Base-by-base conservation (phyloP, 2,113 vertebrate species). In the Prunella himalayana region DNA sequence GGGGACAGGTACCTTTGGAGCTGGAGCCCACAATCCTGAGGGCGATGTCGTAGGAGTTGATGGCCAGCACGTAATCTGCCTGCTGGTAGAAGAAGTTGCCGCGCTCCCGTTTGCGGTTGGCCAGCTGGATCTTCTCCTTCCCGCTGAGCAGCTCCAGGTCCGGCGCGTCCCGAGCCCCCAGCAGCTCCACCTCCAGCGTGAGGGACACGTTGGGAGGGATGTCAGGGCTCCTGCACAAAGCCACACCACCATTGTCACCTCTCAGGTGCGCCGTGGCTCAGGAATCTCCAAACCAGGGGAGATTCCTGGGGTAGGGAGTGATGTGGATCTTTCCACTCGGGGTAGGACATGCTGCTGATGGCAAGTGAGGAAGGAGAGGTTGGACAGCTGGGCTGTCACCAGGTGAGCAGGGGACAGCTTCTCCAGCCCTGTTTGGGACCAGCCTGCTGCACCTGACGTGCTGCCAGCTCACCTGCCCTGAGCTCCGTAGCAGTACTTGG, bases 31-130 rank as follows among this genome's bases (percentile, higher is more conserved):
- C 98, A 83, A 99, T 97, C 95, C 99, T 98, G 96, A 99, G 98
- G 44, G 99, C 99, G 1, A 99, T 98, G 96, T 99, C 98, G 0
- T 99, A 99, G 3, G 99, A 99, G 96, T 99, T 99, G 92, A 99
- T 98, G 15, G 99, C 99, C 92, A 99, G 98, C 50, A 99, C 98
- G 0, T 99, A 99, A 90, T 99, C 99, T 1, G 97, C 98, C 4
- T 98, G 98, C 95, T 99, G 99, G 96, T 99, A 99, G 97, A 99
- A 98, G 81, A 97, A 95, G 50, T 99, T 99, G 77, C 99, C 99
- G 0, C 98, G 97, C 88, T 99, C 99, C 70, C 99, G 97, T 65
- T 99, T 99, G 78, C 89, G 97, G 90, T 98, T 98, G 59, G 99
- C 99, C 95, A 99, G 91, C 45, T 93, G 94, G 18, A 98, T 96